Evolutionary conservation across 2,888 invertebrate genomes (phyloP).

Genomic region (Aspidiotus rigidus): DNA sequence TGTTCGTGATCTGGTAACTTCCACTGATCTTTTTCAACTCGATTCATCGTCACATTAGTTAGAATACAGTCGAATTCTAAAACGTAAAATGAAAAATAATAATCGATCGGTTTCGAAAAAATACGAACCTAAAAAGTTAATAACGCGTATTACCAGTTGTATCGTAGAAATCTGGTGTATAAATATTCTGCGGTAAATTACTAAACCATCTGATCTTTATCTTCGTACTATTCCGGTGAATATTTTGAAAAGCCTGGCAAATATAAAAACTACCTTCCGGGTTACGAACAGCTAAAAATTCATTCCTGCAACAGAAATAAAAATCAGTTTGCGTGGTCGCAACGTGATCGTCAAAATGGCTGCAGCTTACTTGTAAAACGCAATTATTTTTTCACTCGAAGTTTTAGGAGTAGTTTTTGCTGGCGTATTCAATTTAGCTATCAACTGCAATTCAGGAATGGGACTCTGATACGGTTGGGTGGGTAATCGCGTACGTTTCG

Average conservation of each 20-base stretch:
- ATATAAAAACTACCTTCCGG: slow-evolving; percentile 79
- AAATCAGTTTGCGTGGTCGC: background rate
- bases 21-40: slow-evolving; percentile 62
- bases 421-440: slow-evolving; percentile 56
- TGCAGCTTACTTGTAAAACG: slow-evolving; percentile 70
- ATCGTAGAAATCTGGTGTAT: slow-evolving; percentile 84
- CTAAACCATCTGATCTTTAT: slow-evolving; percentile 86
- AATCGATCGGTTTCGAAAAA: background rate
- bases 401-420: slow-evolving; percentile 50
- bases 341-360: background rate
- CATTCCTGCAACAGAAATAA: slow-evolving; percentile 51
- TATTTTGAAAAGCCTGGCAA: slow-evolving; percentile 83
- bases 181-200: slow-evolving; percentile 59
- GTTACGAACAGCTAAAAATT: slow-evolving; percentile 83
- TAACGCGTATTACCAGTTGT: slow-evolving; percentile 55
- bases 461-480: slow-evolving; percentile 77
- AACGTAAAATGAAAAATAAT: slow-evolving; percentile 30
- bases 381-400: slow-evolving; percentile 69
- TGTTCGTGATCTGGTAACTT: slow-evolving; percentile 63
- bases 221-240: slow-evolving; percentile 72
- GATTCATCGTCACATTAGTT: slow-evolving; percentile 69
- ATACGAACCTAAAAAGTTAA: no score
- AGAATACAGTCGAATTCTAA: slow-evolving; percentile 74
- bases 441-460: slow-evolving; percentile 64
- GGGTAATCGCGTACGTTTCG: slow-evolving; percentile 53